phyloP scores from a whole-genome alignment of 2,888 invertebrate species.

The Lithophane ornitopus region DNA sequence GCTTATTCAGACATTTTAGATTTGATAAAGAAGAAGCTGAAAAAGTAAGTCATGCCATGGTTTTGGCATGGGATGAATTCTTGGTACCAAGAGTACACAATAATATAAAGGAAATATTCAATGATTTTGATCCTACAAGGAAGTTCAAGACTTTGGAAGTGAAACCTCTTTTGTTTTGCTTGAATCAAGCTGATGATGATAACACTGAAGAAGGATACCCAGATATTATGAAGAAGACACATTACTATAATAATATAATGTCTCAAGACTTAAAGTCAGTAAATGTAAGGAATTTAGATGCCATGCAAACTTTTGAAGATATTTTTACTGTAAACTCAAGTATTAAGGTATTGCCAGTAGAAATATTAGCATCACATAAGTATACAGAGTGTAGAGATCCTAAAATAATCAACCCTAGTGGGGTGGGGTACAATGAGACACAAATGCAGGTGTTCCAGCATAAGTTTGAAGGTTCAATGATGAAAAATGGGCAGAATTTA shows the following conservation, averaged over 20 bases:
- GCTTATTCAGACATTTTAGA: constrained; percentile 91
- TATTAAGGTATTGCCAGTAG: constrained; percentile 78
- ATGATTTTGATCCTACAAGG: constrained; percentile 87
- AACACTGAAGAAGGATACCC: constrained; percentile 84
- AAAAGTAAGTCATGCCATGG: constrained; percentile 89
- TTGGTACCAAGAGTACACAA: constrained; percentile 91
- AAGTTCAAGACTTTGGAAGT: constrained; percentile 79
- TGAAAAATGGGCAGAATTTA: constrained; percentile 86
- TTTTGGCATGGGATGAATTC: constrained; percentile 92
- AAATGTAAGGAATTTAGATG: constrained; percentile 84
- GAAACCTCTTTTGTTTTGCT: constrained; percentile 83
- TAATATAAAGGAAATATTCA: constrained; percentile 88
- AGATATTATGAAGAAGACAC: constrained; percentile 87
- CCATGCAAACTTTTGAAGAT: constrained; percentile 86
- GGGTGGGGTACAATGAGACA: constrained; percentile 84
- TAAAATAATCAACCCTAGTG: constrained; percentile 78
- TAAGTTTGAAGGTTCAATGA: constrained; percentile 89
- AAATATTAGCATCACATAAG: constrained; percentile 84
- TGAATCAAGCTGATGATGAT: constrained; percentile 87
- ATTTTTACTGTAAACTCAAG: constrained; percentile 79
- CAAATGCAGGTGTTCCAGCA: constrained; percentile 87
- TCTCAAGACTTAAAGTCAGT: constrained; percentile 77
- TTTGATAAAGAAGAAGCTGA: constrained; percentile 86
- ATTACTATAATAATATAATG: constrained; percentile 78
- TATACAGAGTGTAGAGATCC: constrained; percentile 87